A percentile compares a stretch with the other conserved stretches of the same genome.
Evolutionary conservation across 2,797 vertebrate species (phyloP).

Genomic region (Mormyrus proboscirostris): DNA sequence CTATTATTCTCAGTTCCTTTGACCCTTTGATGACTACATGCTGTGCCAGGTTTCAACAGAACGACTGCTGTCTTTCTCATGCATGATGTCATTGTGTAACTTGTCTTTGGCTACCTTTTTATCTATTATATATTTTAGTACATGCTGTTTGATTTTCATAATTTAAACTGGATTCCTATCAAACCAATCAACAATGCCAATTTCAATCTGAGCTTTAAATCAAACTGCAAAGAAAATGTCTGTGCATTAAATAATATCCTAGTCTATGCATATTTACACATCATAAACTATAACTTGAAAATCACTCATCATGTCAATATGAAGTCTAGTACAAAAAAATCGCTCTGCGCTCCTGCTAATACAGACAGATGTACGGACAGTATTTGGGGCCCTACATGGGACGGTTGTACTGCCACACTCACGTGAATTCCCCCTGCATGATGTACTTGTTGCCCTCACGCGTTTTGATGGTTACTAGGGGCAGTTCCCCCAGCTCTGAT

Average conservation of each 20-base stretch:
- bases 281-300: not conserved
- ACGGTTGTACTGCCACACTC: slow-evolving; percentile 24
- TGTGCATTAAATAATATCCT: not conserved
- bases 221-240: not conserved
- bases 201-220: not conserved
- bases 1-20: not conserved
- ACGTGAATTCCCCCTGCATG: slow-evolving; percentile 75
- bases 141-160: not conserved
- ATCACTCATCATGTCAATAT: not conserved
- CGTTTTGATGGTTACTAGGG: slow-evolving; percentile 59
- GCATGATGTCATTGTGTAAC: not conserved
- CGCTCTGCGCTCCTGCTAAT: not conserved
- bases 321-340: not conserved
- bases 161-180: not conserved
- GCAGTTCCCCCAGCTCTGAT: slow-evolving; percentile 53
- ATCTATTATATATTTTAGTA: not conserved
- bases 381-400: not conserved
- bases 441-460: slow-evolving; percentile 62
- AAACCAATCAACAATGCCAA: not conserved
- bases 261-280: not conserved
- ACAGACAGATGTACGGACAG: not conserved
- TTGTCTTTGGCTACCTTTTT: not conserved
- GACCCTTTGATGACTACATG: not conserved
- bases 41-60: not conserved
- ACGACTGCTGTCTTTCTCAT: not conserved